Evolutionary conservation across 2,113 vertebrate genomes (phyloP).

Genomic region (Cathartes aura): DNA sequence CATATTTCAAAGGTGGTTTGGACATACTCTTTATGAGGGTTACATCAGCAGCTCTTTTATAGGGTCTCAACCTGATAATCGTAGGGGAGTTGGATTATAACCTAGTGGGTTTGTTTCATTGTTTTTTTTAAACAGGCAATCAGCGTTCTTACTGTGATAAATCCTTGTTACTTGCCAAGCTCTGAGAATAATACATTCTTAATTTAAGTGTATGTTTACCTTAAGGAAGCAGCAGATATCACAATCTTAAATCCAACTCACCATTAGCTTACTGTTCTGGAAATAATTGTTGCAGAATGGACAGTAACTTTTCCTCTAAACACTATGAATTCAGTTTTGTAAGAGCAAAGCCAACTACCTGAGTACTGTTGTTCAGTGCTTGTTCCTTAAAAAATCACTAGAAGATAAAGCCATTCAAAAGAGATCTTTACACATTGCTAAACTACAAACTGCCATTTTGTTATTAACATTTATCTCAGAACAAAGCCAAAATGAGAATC

Average conservation of each 20-base stretch:
- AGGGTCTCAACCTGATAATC: neutral
- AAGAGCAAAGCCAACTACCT: fast-evolving
- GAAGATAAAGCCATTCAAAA: neutral
- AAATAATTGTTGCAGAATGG: neutral
- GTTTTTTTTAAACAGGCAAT: neutral
- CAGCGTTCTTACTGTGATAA: neutral
- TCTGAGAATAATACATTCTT: neutral
- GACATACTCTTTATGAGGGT: neutral
- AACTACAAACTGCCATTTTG: neutral
- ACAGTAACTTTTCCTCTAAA: neutral
- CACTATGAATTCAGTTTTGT: neutral
- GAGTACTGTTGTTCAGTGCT: neutral
- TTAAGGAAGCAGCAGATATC: neutral
- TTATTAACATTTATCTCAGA: neutral
- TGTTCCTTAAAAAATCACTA: neutral
- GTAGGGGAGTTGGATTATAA: neutral
- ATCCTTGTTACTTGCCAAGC: neutral
- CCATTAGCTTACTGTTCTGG: neutral
- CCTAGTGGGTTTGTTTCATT: neutral
- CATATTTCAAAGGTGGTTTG: neutral
- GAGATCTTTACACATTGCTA: neutral
- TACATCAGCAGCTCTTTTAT: neutral
- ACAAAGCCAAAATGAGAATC: neutral
- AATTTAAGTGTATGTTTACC: neutral
- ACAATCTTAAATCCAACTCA: neutral